Conservation (phyloP, 2,113 vertebrate species). For the Drymodes brunneopygia region DNA sequence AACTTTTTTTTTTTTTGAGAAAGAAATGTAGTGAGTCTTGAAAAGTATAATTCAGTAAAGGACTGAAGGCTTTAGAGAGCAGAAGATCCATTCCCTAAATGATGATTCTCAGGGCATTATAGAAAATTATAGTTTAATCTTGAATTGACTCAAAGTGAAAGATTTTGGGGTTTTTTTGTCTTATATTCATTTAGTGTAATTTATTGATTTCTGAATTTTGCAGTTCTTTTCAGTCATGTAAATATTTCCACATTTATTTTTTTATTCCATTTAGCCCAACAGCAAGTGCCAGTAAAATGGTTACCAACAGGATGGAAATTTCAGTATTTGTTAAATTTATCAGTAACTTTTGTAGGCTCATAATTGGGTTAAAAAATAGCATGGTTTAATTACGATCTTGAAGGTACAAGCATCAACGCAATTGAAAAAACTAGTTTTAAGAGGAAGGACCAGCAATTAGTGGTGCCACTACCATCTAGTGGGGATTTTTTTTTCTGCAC, state of each 20-base stretch:
- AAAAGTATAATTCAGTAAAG: neutral
- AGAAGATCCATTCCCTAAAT: neutral
- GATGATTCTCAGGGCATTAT: neutral
- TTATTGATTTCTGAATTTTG: neutral
- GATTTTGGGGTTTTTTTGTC: neutral
- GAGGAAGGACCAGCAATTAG: neutral
- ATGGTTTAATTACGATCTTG: neutral
- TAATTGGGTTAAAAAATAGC: neutral
- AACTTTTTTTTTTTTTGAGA: neutral
- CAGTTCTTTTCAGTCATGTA: neutral
- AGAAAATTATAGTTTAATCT: neutral
- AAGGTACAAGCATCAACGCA: neutral
- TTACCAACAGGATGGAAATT: neutral
- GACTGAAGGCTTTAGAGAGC: neutral
- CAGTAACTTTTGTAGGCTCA: neutral
- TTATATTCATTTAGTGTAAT: neutral
- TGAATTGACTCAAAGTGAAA: neutral
- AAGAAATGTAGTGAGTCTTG: neutral
- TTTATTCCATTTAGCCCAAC: neutral
- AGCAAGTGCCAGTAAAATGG: neutral
- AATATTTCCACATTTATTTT: neutral
- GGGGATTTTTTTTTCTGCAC: neutral
- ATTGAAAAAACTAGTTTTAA: neutral
- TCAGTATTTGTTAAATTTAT: neutral
- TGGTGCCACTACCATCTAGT: slow-evolving; percentile 17